A percentile compares a stretch with the other conserved stretches of the same genome.
Evolutionary conservation across 2,797 vertebrate genomes (phyloP).

Genomic region (Dromococcyx pavoninus): DNA sequence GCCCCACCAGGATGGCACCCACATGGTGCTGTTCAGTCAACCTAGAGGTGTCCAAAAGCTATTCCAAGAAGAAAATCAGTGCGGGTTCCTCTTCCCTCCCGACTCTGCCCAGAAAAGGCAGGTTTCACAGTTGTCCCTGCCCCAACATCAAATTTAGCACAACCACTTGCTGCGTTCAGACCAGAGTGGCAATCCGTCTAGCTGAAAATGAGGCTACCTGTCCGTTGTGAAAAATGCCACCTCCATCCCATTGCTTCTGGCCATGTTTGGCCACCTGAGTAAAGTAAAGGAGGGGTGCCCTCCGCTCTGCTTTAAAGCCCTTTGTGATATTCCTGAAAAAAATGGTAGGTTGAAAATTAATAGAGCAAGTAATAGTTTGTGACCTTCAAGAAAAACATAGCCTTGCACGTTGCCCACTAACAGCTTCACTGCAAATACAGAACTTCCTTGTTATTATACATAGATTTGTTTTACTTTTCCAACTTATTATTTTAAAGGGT

Average conservation of each 20-base stretch:
- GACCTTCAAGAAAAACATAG: background rate
- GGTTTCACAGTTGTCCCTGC: background rate
- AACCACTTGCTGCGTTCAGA: background rate
- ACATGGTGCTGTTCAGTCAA: background rate
- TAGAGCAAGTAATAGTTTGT: background rate
- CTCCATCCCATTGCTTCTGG: background rate
- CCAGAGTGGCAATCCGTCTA: background rate
- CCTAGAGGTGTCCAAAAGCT: background rate
- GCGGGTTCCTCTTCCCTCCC: background rate
- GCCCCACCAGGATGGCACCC: background rate
- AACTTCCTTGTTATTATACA: background rate
- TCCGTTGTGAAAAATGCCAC: background rate
- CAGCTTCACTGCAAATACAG: background rate
- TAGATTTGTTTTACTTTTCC: background rate
- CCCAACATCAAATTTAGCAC: background rate
- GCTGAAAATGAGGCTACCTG: background rate
- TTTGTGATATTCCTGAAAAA: background rate
- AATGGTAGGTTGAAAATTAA: background rate
- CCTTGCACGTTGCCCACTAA: background rate
- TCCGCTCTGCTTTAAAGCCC: background rate
- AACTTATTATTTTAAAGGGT: background rate
- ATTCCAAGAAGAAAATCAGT: background rate
- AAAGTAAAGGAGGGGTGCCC: background rate
- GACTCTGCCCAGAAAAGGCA: accelerated
- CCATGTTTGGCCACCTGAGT: background rate